Evolutionary conservation across 2,113 vertebrate genomes (phyloP).

Genomic region (Platycercus adscitus): DNA sequence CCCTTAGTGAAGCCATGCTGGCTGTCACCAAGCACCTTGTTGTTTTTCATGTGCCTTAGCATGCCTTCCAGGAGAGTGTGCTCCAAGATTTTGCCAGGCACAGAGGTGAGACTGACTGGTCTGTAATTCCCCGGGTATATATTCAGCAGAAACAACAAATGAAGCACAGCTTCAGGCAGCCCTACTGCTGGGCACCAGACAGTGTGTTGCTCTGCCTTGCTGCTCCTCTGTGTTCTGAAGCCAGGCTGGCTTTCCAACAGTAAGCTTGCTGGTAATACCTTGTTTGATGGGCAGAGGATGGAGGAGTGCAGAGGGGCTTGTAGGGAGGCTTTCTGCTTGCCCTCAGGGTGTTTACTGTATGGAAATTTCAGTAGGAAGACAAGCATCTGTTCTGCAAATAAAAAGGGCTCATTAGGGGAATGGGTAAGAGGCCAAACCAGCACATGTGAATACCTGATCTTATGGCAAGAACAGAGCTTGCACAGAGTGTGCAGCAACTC

Average conservation of each 20-base stretch:
- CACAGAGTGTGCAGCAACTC: not conserved
- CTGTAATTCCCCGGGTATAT: not conserved
- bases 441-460: conserved; percentile 25
- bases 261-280: not conserved
- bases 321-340: not conserved
- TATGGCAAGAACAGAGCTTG: not conserved
- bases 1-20: too few relatives aligned
- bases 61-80: too few relatives aligned
- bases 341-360: not conserved
- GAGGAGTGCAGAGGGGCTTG: not conserved
- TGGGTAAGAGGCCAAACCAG: not conserved
- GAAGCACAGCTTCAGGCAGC: not conserved
- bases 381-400: conserved; percentile 45
- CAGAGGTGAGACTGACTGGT: too few relatives aligned
- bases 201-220: not conserved
- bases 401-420: conserved; percentile 15
- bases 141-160: not conserved
- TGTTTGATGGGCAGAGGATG: not conserved
- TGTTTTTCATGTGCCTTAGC: too few relatives aligned
- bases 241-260: not conserved
- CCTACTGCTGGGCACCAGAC: not conserved
- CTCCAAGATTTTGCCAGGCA: too few relatives aligned
- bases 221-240: not conserved
- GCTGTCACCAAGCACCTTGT: too few relatives aligned
- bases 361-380: conserved; percentile 48